Percentiles rank a stretch among this genome's conserved stretches.
These are phyloP conservation scores for Limnodromus scolopaceus DNA, from an alignment of 2,797 vertebrate species.

Conservation along the genomic window DNA sequence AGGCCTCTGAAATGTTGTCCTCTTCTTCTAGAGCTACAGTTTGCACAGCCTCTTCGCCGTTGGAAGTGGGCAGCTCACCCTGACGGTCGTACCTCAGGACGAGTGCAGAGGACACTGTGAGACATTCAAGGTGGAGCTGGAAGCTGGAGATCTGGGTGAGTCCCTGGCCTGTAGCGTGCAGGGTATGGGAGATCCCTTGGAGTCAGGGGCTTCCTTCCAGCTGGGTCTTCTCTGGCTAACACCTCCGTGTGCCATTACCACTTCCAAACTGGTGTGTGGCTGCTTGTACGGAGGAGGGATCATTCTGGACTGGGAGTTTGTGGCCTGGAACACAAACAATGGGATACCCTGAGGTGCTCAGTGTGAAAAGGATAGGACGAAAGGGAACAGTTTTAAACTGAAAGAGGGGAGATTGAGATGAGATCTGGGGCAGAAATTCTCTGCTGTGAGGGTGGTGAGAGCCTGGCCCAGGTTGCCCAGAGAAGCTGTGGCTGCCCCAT, in stretches of 20 bases:
- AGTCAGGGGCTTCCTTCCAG: not conserved
- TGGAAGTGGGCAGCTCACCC: slow-evolving; percentile 85
- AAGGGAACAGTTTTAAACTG: too few species aligned
- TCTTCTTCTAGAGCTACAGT: slow-evolving; percentile 78
- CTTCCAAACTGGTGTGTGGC: not conserved
- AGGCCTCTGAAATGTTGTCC: not conserved
- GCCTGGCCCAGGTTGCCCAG: too few species aligned
- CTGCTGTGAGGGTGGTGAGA: too few species aligned
- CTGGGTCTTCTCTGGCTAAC: not conserved
- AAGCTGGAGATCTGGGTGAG: slow-evolving; percentile 90
- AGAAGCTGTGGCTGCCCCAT: too few species aligned
- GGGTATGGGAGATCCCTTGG: not conserved
- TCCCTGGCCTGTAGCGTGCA: not conserved
- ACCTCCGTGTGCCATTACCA: not conserved
- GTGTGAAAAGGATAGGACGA: not conserved
- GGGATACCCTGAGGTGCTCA: not conserved
- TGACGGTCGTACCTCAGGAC: slow-evolving; percentile 84
- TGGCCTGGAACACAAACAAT: not conserved
- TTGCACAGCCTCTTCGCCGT: slow-evolving; percentile 86
- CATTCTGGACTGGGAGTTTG: not conserved
- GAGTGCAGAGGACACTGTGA: slow-evolving; percentile 89
- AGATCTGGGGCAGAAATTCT: too few species aligned
- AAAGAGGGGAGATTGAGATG: too few species aligned
- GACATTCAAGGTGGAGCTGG: slow-evolving; percentile 85
- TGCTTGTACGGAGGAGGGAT: not conserved